Evolutionary conservation across 2,113 vertebrate species (phyloP).

Genomic region (Pachypanchax playfairii): DNA sequence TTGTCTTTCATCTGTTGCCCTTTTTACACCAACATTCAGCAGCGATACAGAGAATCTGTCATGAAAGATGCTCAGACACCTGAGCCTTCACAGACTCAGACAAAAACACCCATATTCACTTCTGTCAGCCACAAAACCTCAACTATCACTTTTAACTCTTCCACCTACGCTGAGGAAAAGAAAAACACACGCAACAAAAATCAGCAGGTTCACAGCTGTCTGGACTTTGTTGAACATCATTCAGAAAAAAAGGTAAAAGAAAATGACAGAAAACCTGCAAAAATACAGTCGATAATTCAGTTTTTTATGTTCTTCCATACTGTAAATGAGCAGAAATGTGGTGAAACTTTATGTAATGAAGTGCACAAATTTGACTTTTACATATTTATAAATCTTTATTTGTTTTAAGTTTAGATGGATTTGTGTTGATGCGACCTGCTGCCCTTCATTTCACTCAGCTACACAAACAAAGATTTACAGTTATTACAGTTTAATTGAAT

Average conservation of each 20-base stretch:
- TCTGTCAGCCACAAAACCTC: conserved; percentile 39
- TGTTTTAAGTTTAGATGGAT: conserved; percentile 1
- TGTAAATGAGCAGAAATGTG: neutral
- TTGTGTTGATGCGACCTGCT: conserved; percentile 4
- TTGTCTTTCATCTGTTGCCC: conserved; percentile 38
- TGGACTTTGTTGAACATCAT: conserved; percentile 10
- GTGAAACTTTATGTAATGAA: conserved; percentile 3
- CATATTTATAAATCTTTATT: conserved; percentile 33
- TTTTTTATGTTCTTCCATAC: no score
- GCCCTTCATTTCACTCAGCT: neutral
- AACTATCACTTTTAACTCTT: conserved; percentile 21
- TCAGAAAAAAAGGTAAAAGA: conserved; percentile 6
- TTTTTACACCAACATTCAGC: conserved; percentile 30
- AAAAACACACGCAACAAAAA: conserved; percentile 20
- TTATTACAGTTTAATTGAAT: neutral
- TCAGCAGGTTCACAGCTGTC: conserved; percentile 34
- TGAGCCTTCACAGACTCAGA: conserved; percentile 23
- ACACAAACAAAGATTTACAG: neutral
- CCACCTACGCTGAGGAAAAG: conserved; percentile 17
- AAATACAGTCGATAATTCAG: neutral
- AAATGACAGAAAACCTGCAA: conserved; percentile 17
- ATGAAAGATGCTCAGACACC: conserved; percentile 18
- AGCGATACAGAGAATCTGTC: conserved; percentile 9
- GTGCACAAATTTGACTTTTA: conserved; percentile 25
- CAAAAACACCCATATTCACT: conserved; percentile 21